These are phyloP conservation scores for Lampris megalopsis DNA, from an alignment of 2,113 vertebrate species.

Conservation along the genomic window DNA sequence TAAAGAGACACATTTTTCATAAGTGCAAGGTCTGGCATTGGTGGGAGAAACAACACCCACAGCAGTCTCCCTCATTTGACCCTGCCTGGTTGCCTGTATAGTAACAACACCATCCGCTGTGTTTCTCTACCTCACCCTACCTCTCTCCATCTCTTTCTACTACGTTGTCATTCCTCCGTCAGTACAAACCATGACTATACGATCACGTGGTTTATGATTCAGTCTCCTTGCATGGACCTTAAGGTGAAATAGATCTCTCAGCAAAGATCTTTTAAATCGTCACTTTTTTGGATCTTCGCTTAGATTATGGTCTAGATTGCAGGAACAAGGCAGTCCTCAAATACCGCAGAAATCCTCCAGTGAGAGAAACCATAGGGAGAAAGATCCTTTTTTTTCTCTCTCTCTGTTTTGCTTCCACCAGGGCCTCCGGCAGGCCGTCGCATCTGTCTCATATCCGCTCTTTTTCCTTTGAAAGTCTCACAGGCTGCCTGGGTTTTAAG, in stretches of 20 bases:
- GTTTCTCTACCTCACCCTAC: slow-evolving; percentile 20
- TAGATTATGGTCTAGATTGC: slow-evolving; percentile 7
- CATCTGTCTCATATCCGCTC: slow-evolving; percentile 45
- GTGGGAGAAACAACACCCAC: slow-evolving; percentile 7
- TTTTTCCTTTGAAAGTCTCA: slow-evolving; percentile 63
- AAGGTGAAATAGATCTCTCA: slow-evolving; percentile 13
- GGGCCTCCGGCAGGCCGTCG: slow-evolving; percentile 43
- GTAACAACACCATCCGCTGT: slow-evolving; percentile 3
- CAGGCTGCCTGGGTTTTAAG: slow-evolving; percentile 39
- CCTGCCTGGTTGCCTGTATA: slow-evolving; percentile 19
- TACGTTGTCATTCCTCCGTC: slow-evolving; percentile 18
- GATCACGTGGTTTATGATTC: slow-evolving; percentile 58
- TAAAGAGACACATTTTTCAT: slow-evolving; percentile 56
- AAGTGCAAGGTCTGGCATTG: slow-evolving; percentile 39
- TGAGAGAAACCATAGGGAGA: slow-evolving; percentile 5
- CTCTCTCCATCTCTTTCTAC: background rate
- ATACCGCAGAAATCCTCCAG: slow-evolving; percentile 4
- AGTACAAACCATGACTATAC: slow-evolving; percentile 61
- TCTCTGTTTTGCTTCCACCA: slow-evolving; percentile 12
- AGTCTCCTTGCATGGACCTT: slow-evolving; percentile 8
- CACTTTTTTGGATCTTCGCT: slow-evolving; percentile 32
- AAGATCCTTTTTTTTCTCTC: background rate
- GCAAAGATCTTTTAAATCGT: slow-evolving; percentile 54
- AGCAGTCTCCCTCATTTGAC: slow-evolving; percentile 24
- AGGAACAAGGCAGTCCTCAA: slow-evolving; percentile 5